Evolutionary conservation across 2,113 vertebrate genomes (phyloP).

Genomic region (Amblyopsis rosae): DNA sequence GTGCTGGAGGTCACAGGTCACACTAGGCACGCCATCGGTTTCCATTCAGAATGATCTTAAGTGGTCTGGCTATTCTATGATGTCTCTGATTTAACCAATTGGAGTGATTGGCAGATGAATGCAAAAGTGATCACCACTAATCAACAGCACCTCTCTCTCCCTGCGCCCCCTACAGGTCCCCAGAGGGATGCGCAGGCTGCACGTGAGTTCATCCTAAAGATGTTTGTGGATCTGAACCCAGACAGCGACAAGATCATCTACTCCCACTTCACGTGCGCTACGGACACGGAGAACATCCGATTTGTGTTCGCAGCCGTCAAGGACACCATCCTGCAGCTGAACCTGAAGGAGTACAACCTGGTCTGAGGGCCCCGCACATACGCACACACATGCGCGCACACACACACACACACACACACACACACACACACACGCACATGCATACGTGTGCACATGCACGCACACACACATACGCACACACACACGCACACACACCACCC

Average conservation of each 20-base stretch:
- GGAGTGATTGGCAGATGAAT: too few relatives aligned
- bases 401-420: conserved; percentile 24
- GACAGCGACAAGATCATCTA: conserved; percentile 99
- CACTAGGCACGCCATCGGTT: too few relatives aligned
- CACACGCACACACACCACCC: conserved; percentile 6
- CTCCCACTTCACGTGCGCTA: conserved; percentile 99
- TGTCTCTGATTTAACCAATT: too few relatives aligned
- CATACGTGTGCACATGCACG: conserved; percentile 20
- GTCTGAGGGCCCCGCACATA: conserved; percentile 78
- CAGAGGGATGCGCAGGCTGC: conserved; percentile 95
- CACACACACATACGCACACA: too few relatives aligned
- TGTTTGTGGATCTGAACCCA: conserved; percentile 99
- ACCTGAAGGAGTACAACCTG: conserved; percentile 99
- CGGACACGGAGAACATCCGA: conserved; percentile 99
- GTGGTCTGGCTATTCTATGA: too few relatives aligned
- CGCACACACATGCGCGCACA: conserved; percentile 38
- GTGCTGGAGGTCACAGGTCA: too few relatives aligned
- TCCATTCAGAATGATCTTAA: too few relatives aligned
- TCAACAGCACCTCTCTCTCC: not conserved
- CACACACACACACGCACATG: conserved; percentile 20
- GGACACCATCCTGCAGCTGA: conserved; percentile 99
- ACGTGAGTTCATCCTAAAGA: conserved; percentile 98
- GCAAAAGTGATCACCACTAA: too few relatives aligned
- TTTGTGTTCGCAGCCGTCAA: conserved; percentile 98
- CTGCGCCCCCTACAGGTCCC: conserved; percentile 71